phyloP scores from a whole-genome alignment of 2,888 invertebrate species.

The Tuberolachnus salignus region DNA sequence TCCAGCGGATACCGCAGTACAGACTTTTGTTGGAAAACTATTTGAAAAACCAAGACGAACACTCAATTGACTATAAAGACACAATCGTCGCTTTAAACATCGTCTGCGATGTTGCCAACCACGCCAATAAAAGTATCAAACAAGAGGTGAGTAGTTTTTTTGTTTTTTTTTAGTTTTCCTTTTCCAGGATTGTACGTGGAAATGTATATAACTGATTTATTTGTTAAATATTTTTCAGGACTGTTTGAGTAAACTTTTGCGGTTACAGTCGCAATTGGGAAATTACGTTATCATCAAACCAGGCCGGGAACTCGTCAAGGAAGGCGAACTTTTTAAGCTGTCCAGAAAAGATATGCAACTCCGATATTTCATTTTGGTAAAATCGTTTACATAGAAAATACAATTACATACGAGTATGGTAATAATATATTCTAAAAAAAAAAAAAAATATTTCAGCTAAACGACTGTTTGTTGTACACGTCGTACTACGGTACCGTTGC shows the following conservation, averaged over 20 bases:
- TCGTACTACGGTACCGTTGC: constrained; percentile 62
- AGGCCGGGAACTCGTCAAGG: constrained; percentile 68
- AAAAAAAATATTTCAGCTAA: constrained; percentile 62
- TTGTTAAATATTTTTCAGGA: constrained; percentile 64
- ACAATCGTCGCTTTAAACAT: constrained; percentile 67
- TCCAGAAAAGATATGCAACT: constrained; percentile 71
- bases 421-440: no score
- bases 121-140: constrained; percentile 67
- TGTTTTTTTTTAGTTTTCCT: background rate
- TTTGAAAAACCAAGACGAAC: constrained; percentile 65
- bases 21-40: constrained; percentile 70
- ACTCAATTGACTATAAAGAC: constrained; percentile 67
- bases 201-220: background rate
- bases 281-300: constrained; percentile 65
- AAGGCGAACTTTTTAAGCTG: constrained; percentile 71
- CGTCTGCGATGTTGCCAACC: constrained; percentile 68
- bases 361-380: constrained; percentile 70
- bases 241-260: constrained; percentile 66
- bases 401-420: no score
- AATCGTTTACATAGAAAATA: constrained; percentile 57
- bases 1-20: constrained; percentile 73
- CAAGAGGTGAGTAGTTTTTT: constrained; percentile 64
- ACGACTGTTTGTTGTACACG: constrained; percentile 64
- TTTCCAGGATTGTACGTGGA: background rate
- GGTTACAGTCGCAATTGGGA: constrained; percentile 65